Conservation (phyloP, 1,140 invertebrate genomes). For the Lordiphosa clarofinis region DNA sequence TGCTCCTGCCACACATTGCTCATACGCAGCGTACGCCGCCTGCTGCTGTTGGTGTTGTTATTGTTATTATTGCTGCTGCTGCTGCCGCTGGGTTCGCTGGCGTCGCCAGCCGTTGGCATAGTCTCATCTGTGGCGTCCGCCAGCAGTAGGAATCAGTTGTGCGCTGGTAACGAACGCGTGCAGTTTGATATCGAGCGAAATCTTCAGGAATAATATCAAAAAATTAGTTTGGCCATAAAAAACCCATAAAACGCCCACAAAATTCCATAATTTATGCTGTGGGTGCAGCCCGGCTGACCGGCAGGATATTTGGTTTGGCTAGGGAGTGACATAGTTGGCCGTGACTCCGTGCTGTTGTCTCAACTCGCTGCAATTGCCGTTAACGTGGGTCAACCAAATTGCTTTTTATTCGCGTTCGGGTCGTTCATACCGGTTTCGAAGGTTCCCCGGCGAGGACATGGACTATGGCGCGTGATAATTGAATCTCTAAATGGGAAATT, state of each 20-base stretch:
- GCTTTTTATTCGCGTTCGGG: slow-evolving; percentile 34
- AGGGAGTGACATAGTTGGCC: slow-evolving; percentile 32
- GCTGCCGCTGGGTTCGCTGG: slow-evolving; percentile 13
- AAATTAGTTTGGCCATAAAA: slow-evolving; percentile 7
- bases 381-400: slow-evolving; percentile 43
- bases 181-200: slow-evolving; percentile 54
- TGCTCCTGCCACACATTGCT: slow-evolving; percentile 12
- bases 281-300: slow-evolving; percentile 46
- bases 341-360: slow-evolving; percentile 44
- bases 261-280: slow-evolving; percentile 47
- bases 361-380: slow-evolving; percentile 66
- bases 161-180: slow-evolving; percentile 61
- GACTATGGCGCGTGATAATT: slow-evolving; percentile 62
- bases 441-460: slow-evolving; percentile 17
- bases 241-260: slow-evolving; percentile 12
- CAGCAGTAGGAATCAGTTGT: slow-evolving; percentile 53
- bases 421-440: not conserved
- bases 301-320: slow-evolving; percentile 11
- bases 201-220: slow-evolving; percentile 29
- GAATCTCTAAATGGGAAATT: slow-evolving; percentile 68
- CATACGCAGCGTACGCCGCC: slow-evolving; percentile 30
- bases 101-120: slow-evolving; percentile 26
- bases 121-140: slow-evolving; percentile 39
- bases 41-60: slow-evolving; percentile 26
- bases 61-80: slow-evolving; percentile 27